Percentiles rank a stretch among this genome's conserved stretches.
phyloP scores from a whole-genome alignment of 2,113 vertebrate species.

The Sturnira hondurensis region DNA sequence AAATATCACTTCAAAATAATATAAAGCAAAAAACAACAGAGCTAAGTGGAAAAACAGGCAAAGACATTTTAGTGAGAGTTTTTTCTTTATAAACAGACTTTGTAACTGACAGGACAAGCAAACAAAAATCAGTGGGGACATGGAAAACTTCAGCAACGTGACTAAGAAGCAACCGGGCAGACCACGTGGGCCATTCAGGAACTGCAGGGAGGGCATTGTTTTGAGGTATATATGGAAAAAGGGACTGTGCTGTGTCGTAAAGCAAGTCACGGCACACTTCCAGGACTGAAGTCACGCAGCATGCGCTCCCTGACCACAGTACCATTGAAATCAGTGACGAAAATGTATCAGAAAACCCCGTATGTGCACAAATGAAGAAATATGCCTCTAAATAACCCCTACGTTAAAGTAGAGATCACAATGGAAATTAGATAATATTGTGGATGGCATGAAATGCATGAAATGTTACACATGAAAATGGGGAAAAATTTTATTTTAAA shows the following conservation, averaged over 20 bases:
- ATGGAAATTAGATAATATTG: background rate
- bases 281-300: background rate
- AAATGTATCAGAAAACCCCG: background rate
- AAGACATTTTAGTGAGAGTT: background rate
- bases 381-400: background rate
- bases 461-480: background rate
- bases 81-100: background rate
- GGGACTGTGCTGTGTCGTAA: background rate
- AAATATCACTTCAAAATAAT: background rate
- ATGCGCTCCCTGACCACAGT: background rate
- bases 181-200: background rate
- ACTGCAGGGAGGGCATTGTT: background rate
- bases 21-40: slow-evolving; percentile 8
- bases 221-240: background rate
- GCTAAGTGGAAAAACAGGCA: background rate
- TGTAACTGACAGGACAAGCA: background rate
- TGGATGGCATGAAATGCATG: background rate
- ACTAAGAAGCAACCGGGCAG: background rate
- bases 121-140: background rate
- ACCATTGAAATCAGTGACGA: background rate
- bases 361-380: background rate
- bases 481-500: background rate
- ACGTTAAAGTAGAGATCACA: background rate
- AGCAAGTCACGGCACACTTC: background rate
- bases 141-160: background rate